A percentile compares a stretch with the other conserved stretches of the same genome.
Conservation (phyloP, 2,113 vertebrate species). For the Dasyornis broadbenti region DNA sequence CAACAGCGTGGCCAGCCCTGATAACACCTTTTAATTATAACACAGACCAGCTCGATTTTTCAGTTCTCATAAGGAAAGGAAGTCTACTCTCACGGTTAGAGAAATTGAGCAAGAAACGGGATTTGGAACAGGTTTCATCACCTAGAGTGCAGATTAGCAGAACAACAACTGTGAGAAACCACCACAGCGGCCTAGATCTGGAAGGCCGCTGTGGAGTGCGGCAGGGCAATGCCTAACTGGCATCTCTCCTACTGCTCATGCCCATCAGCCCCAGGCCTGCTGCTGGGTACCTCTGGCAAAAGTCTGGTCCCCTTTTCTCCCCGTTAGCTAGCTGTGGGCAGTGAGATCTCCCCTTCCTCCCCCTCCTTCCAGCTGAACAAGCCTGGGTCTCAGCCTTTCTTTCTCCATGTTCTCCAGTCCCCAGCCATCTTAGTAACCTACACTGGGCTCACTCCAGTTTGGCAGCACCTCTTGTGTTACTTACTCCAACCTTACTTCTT, state of each 20-base stretch:
- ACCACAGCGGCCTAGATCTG: not conserved
- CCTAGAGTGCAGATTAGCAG: not conserved
- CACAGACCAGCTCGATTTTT: not conserved
- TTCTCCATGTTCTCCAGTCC: not conserved
- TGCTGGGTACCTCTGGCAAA: not conserved
- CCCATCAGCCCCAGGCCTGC: not conserved
- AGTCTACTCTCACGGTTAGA: not conserved
- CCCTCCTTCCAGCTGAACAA: not conserved
- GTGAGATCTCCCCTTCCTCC: not conserved
- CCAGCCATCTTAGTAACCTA: not conserved
- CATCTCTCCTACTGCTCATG: not conserved
- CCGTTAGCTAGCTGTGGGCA: not conserved
- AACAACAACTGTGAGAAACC: not conserved
- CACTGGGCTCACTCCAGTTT: not conserved
- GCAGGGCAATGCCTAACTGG: not conserved
- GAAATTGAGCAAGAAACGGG: not conserved
- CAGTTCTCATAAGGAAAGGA: not conserved
- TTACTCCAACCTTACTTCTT: not conserved
- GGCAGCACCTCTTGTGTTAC: not conserved
- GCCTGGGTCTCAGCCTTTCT: not conserved
- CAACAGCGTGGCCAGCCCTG: not conserved
- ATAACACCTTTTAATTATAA: not conserved
- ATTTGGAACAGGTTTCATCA: not conserved
- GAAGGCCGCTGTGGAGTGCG: rapidly evolving
- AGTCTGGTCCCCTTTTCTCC: not conserved